These are phyloP conservation scores for Ischnura elegans DNA, from an alignment of 2,888 invertebrate species.

Conservation along the genomic window DNA sequence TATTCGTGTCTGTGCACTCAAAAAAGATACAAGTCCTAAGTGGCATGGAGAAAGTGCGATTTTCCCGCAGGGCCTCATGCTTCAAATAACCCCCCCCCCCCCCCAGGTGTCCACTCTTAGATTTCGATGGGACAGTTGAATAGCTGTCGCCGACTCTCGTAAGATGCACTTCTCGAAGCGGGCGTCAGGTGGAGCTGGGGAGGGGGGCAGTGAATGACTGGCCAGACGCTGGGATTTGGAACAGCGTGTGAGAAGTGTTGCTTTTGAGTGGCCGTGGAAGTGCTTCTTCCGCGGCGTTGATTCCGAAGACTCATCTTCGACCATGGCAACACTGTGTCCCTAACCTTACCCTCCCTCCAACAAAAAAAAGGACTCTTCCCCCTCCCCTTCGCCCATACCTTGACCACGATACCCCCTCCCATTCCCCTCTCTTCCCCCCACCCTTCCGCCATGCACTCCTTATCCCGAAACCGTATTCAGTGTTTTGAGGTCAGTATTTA, in stretches of 20 bases:
- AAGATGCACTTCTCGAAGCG: background rate
- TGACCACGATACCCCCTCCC: background rate
- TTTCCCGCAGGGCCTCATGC: background rate
- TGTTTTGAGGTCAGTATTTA: conserved; percentile 9
- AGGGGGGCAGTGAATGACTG: background rate
- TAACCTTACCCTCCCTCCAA: background rate
- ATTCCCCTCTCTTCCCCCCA: background rate
- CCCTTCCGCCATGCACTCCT: conserved; percentile 18
- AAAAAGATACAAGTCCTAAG: too few species aligned
- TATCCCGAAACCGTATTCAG: conserved; percentile 31
- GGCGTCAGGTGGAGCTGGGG: background rate
- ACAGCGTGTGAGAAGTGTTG: background rate
- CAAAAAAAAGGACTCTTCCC: background rate
- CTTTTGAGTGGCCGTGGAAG: background rate
- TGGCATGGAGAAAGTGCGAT: background rate
- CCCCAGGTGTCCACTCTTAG: background rate
- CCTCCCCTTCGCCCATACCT: background rate
- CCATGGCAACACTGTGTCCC: conserved; percentile 6
- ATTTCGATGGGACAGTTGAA: background rate
- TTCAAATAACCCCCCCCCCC: background rate
- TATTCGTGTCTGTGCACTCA: too few species aligned
- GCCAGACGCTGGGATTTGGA: background rate
- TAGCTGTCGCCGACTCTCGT: background rate
- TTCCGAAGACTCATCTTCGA: background rate
- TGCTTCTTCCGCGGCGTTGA: background rate